Conservation (phyloP, 1,140 invertebrate genomes). For the Zaprionus nigranus region DNA sequence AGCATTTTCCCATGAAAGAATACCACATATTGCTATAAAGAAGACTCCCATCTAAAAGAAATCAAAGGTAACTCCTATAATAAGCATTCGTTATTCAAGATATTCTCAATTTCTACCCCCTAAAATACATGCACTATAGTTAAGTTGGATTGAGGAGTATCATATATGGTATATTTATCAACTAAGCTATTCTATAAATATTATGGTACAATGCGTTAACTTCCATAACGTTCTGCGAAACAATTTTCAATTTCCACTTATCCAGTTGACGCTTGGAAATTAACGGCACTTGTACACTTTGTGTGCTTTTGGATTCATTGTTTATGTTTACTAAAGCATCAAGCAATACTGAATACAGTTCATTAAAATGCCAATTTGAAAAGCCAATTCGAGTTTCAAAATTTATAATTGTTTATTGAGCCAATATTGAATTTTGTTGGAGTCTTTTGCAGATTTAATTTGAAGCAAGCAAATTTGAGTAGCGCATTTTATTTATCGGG, state of each 20-base stretch:
- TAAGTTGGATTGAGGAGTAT: neutral
- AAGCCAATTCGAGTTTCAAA: slow-evolving; percentile 30
- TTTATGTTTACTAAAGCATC: slow-evolving; percentile 52
- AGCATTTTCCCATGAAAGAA: no score
- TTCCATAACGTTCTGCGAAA: slow-evolving; percentile 35
- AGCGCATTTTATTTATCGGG: slow-evolving; percentile 18
- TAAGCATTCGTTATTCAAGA: neutral
- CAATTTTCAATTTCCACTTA: slow-evolving; percentile 11
- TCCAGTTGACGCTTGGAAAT: slow-evolving; percentile 23
- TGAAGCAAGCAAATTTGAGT: slow-evolving; percentile 49
- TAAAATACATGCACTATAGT: slow-evolving; percentile 32
- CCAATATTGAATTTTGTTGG: slow-evolving; percentile 13
- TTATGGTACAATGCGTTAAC: slow-evolving; percentile 37
- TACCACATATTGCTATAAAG: neutral
- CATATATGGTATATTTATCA: slow-evolving; percentile 2
- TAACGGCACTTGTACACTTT: slow-evolving; percentile 26
- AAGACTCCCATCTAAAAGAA: neutral
- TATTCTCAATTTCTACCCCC: neutral
- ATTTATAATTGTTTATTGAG: slow-evolving; percentile 6
- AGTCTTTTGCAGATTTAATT: neutral
- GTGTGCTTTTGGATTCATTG: slow-evolving; percentile 6
- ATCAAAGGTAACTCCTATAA: no score
- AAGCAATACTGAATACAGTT: slow-evolving; percentile 48
- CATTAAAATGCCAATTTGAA: slow-evolving; percentile 56
- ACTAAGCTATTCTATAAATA: slow-evolving; percentile 17